Base-by-base conservation (phyloP, 2,797 vertebrate genomes). In the Zonotrichia albicollis region DNA sequence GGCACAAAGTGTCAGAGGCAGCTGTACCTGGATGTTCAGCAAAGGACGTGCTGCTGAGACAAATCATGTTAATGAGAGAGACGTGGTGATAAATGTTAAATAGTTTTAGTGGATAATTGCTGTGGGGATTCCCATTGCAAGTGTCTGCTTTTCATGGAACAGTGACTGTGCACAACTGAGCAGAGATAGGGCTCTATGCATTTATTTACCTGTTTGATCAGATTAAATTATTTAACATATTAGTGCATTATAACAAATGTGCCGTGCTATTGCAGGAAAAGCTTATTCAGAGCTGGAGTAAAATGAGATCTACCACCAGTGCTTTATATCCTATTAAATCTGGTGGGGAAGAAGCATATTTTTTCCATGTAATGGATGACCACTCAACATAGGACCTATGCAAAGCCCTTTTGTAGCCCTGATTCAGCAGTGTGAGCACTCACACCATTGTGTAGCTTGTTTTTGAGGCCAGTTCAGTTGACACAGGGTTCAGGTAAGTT, bases 131-230 rank as follows among this genome's bases (percentile, higher is more conserved):
- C 90, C 92, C 30, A 3, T 13, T 73, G 67, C 55, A 65, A 65
- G 86, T 29, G 54, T 29, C 74, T 92, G 83, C 80, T 77, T 77
- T 75, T n/a, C 62, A 29, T 38, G 50, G 67, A 84, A 11, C 34
- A 3, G 77, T 36, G 90, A 32, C 80, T 76, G 10, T 40, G 64
- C 62, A 51, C 66, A 66, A 10, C 38, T 8, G 61, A 66, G 14
- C 16, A 26, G 88, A 78, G 58, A n/a, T 2, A 27, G 61, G 81
- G 30, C 0, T 2, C 67, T 13, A 4, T 2, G 17, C 32, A 53
- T 81, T 75, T 84, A 60, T 96, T 96, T 89, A 91, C 91, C 91
- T 93, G 86, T 60, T 95, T 89, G 64, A 82, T 73, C 74, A 66
- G 66, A 78, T 94, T 80, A 29, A 82, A 87, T 91, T 84, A 68